Percentiles rank a stretch among this genome's conserved stretches.
Evolutionary conservation across 2,888 invertebrate genomes (phyloP).

Genomic region (Leptura quadrifasciata): DNA sequence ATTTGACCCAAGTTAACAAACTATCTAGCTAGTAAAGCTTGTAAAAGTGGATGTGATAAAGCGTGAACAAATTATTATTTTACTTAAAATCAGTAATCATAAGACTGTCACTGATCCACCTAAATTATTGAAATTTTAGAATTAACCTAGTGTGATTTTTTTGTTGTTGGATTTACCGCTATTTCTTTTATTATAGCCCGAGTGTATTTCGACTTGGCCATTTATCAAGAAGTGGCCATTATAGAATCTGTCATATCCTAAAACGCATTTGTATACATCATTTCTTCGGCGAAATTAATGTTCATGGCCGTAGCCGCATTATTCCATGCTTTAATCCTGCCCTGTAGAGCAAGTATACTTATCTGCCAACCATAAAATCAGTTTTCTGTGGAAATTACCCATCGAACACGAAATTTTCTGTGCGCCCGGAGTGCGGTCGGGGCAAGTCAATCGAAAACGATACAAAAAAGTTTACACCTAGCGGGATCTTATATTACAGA

Average conservation of each 20-base stretch:
- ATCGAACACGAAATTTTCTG: slow-evolving; percentile 15
- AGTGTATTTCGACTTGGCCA: neutral
- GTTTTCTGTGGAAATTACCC: slow-evolving; percentile 18
- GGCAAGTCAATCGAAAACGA: slow-evolving; percentile 17
- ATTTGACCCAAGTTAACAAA: too few relatives aligned
- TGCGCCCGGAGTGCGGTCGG: slow-evolving; percentile 20
- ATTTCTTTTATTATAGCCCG: slow-evolving; percentile 3
- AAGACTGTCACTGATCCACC: neutral
- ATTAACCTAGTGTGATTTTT: neutral
- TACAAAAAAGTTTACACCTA: slow-evolving; percentile 12
- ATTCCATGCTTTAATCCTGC: slow-evolving; percentile 17
- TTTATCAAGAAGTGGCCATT: slow-evolving; percentile 15
- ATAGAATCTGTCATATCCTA: slow-evolving; percentile 12
- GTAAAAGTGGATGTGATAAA: too few relatives aligned
- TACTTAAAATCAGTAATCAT: too few relatives aligned
- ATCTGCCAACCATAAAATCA: neutral
- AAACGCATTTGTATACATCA: slow-evolving; percentile 20
- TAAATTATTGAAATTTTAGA: neutral
- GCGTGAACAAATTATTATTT: too few relatives aligned
- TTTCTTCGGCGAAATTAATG: slow-evolving; percentile 19
- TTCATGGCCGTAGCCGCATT: slow-evolving; percentile 16
- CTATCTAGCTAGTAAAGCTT: too few relatives aligned
- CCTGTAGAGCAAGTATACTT: slow-evolving; percentile 11
- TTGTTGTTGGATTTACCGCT: neutral
- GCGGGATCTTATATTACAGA: slow-evolving; percentile 20